phyloP scores from a whole-genome alignment of 64 coral and sea anemone genomes.

The Dendrophyllia cribrosa region DNA sequence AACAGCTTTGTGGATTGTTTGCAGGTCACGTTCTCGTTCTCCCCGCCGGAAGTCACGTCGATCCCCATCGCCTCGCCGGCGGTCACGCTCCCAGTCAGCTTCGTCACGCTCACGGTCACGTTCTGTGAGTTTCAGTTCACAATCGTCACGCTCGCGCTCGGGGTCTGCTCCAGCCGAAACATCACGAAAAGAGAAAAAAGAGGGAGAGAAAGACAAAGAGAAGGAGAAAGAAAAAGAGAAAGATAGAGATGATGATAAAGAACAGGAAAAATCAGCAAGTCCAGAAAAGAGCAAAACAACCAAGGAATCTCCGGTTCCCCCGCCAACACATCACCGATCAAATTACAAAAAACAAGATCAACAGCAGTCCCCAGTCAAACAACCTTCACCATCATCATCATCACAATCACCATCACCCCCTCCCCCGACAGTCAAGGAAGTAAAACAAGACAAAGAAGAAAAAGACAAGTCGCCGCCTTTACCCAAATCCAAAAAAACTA shows the following conservation, averaged over 20 bases:
- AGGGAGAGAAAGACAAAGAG: conserved; percentile 30
- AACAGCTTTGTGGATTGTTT: not conserved
- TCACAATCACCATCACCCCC: conserved; percentile 75
- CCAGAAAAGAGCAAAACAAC: conserved; percentile 5
- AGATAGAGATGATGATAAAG: conserved; percentile 4
- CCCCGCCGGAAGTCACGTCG: conserved; percentile 72
- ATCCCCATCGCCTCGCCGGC: conserved; percentile 56
- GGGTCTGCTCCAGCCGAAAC: conserved; percentile 48
- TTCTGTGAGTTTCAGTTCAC: conserved; percentile 64
- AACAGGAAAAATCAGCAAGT: not conserved
- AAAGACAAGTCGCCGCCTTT: conserved; percentile 85
- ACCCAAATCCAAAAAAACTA: conserved; percentile 92
- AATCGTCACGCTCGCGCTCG: conserved; percentile 62
- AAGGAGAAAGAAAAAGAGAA: conserved; percentile 37
- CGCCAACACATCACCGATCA: conserved; percentile 89
- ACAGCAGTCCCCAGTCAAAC: conserved; percentile 75
- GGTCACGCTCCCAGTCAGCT: conserved; percentile 46
- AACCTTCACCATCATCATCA: conserved; percentile 63
- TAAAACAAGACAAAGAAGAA: conserved; percentile 76
- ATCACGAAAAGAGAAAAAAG: conserved; percentile 50
- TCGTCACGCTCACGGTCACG: conserved; percentile 77
- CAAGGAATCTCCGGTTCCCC: conserved; percentile 58
- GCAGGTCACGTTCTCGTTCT: conserved; percentile 67
- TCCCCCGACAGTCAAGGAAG: conserved; percentile 64
- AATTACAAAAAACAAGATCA: conserved; percentile 82